phyloP scores from a whole-genome alignment of 30 jellyfish, hydroid and myxozoan genomes.

The Aurelia sp. region DNA sequence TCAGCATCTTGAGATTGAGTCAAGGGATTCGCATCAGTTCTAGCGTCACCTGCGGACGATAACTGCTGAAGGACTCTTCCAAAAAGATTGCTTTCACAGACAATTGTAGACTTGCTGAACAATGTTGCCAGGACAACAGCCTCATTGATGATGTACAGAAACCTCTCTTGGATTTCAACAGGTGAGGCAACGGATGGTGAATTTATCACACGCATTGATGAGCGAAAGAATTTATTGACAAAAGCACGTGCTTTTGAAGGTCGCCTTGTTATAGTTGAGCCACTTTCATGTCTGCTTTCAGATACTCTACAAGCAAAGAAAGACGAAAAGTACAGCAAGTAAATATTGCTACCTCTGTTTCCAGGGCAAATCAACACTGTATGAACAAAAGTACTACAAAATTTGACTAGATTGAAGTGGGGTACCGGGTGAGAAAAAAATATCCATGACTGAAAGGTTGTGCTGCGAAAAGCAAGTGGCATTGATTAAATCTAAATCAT shows the following conservation, averaged over 20 bases:
- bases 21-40: conserved; percentile 15
- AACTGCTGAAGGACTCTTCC: conserved; percentile 70
- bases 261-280: conserved; percentile 37
- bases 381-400: too few species aligned
- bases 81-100: conserved; percentile 61
- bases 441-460: too few species aligned
- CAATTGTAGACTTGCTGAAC: conserved; percentile 56
- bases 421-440: too few species aligned
- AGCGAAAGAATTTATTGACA: conserved; percentile 66
- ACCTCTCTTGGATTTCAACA: conserved; percentile 88
- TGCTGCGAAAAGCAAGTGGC: too few species aligned
- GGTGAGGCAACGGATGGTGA: conserved; percentile 91
- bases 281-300: conserved; percentile 28
- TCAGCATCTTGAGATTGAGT: conserved; percentile 71
- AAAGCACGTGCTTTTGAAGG: conserved; percentile 79
- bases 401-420: too few species aligned
- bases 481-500: too few species aligned
- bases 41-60: conserved; percentile 20
- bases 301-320: neutral
- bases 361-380: neutral
- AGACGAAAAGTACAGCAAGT: neutral
- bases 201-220: conserved; percentile 64
- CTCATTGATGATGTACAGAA: conserved; percentile 71
- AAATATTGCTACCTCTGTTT: neutral
- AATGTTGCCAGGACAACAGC: conserved; percentile 82